Evolutionary conservation across 2,797 vertebrate species (phyloP).

Genomic region (Emydoidea blandingii): DNA sequence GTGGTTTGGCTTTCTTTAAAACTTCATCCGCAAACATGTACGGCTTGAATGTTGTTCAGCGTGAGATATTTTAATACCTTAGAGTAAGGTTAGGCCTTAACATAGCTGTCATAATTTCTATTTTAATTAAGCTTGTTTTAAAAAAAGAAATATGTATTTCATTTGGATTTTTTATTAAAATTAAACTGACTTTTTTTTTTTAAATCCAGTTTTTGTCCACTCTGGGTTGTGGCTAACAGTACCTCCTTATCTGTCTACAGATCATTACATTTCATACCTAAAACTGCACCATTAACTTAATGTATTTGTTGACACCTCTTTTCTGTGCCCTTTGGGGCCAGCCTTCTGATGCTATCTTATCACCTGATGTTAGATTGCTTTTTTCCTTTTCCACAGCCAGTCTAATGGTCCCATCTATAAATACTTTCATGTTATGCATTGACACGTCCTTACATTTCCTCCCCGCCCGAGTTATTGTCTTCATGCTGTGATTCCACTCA

Average conservation of each 20-base stretch:
- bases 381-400: not conserved
- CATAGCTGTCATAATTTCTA: not conserved
- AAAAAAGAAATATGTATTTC: not conserved
- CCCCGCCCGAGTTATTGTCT: not conserved
- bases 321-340: not conserved
- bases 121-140: fast-evolving
- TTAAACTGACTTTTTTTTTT: not conserved
- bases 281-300: not conserved
- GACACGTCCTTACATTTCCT: not conserved
- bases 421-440: not conserved
- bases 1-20: not conserved
- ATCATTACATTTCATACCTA: not conserved
- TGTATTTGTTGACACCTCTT: not conserved
- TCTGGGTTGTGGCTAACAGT: not conserved
- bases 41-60: not conserved
- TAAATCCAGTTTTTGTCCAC: not conserved
- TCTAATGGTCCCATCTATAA: not conserved
- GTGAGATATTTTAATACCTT: not conserved
- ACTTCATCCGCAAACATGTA: not conserved
- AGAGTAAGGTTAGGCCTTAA: not conserved
- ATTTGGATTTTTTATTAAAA: not conserved
- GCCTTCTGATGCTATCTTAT: not conserved
- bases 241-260: not conserved
- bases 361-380: not conserved
- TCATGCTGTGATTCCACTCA: not conserved